Evolutionary conservation across 1,140 invertebrate genomes (phyloP).

Genomic region (Triops longicaudatus): DNA sequence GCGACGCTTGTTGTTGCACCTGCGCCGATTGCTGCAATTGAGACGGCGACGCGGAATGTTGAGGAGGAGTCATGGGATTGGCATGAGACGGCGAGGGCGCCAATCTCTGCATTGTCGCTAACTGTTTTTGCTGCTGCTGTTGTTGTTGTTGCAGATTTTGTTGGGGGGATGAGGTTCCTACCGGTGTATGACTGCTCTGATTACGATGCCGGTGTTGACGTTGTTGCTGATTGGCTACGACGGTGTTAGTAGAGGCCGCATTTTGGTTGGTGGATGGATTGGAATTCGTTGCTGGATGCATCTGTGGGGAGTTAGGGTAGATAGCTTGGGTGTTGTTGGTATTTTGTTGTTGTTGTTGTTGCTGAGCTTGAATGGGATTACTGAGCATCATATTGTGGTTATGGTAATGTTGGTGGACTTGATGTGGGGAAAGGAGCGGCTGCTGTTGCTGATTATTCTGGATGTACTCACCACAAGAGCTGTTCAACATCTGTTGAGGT

Average conservation of each 20-base stretch:
- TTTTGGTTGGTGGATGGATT: neutral
- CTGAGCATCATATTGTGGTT: neutral
- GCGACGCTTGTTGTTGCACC: neutral
- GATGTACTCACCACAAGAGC: conserved; percentile 16
- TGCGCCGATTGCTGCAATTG: neutral
- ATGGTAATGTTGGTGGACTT: conserved; percentile 21
- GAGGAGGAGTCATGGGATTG: conserved; percentile 39
- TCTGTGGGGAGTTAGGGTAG: neutral
- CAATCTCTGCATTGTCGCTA: conserved; percentile 38
- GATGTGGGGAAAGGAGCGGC: conserved; percentile 22
- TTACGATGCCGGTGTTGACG: neutral
- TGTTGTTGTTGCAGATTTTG: conserved; percentile 35
- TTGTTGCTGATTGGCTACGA: neutral
- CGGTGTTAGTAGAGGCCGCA: neutral
- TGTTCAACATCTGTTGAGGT: conserved; percentile 7
- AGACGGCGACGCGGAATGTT: conserved; percentile 16
- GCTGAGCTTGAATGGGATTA: conserved; percentile 12
- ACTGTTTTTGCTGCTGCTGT: conserved; percentile 35
- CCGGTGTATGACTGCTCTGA: neutral
- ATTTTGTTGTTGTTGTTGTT: conserved; percentile 19
- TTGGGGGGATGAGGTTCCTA: conserved; percentile 32
- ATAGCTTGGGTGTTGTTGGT: neutral
- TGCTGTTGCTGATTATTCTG: conserved; percentile 19
- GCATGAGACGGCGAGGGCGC: conserved; percentile 44
- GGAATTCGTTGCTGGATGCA: neutral